Base-by-base conservation (phyloP, 2,888 invertebrate species). In the Rhorus exstirpatorius region DNA sequence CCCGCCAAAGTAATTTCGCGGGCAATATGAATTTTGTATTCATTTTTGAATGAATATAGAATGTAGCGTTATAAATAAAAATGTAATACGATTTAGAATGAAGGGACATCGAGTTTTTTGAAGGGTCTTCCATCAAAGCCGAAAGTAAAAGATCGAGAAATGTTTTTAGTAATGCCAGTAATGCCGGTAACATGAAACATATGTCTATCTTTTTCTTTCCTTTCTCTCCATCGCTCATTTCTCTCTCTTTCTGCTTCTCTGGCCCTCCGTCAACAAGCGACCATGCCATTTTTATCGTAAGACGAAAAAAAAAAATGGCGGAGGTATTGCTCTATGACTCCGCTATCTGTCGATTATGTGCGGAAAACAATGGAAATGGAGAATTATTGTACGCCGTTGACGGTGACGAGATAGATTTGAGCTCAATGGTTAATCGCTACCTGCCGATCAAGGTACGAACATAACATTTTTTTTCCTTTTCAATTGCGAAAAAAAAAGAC, bases 261-360 rank as follows among this genome's bases (percentile, higher is more conserved):
- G 24, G 58, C 31, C 58, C 35, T 60, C 60, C 60, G 46, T 35
- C 60, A n/a, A 38, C 55, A 46, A 35, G 35, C 51, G 51, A 74
- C 24, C 41, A 41, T 53, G 41, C 74, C 61, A 49, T 49, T 72
- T 60, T 72, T 61, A n/a, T n/a, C n/a, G n/a, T n/a, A 35, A 31
- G 31, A 6, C 2, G 31, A 31, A 14, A 19, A 55, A 53, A 55
- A 70, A 82, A 82, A 71, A 91, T 91, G 91, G 88, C 87, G 89
- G 92, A 93, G 87, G 92, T 92, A 84, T 88, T 90, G 91, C 94
- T 96, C 88, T 95, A 95, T 91, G 95, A 96, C 93, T 96, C 96
- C 86, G 94, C 94, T 85, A 94, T 96, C 93, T 97, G 97, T 93
- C 94, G 97, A 93, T 94, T 97, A 92, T 97, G 97, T 94, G 96